Evolutionary conservation across 64 coral and sea anemone genomes (phyloP), one percentile per base, ranked within the genome.

Genomic region (Actinia tenebrosa): DNA sequence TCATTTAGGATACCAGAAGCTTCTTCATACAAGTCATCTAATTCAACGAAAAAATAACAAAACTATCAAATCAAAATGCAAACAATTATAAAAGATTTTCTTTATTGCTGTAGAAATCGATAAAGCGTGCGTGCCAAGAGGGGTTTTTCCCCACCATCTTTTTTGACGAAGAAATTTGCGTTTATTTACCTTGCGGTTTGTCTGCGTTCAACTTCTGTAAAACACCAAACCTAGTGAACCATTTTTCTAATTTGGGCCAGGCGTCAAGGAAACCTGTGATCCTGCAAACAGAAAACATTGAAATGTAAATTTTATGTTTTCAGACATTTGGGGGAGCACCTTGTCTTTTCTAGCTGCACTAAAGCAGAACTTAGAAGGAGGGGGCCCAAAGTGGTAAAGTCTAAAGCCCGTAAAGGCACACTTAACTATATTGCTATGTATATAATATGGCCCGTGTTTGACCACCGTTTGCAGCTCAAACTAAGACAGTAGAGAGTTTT

Each of bases 161-260:
- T 37, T 37, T 37, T 1, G 30, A 37, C 1, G 30, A 37, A 37
- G 64, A n/a, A 23, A 9, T 69, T 68, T 19, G 64, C 5, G 59
- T 68, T n/a, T 75, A 26, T 23, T 42, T 91, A 95, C 97, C 97
- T 84, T 93, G 91, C 22, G 47, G 30, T 30, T 66, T 99, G 58
- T 99, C 84, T 18, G 93, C 93, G 30, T 99, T 86, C 64, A 99
- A 66, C 27, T 86, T 83, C 27, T 88, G 90, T n/a, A 99, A 53
- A 90, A 93, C 87, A 19, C 88, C 97, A 80, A 99, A 99, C 55
- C 85, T 95, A 1, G 80, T 89, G 64, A 95, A 99, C 97, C 97
- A 99, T 91, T 99, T 99, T 44, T 99, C 97, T 19, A 99, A 89
- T 78, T 99, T 99, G 2, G 97, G 91, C 97, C 97, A 99, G 14